Evolutionary conservation across 2,797 vertebrate species (phyloP), one percentile per base, ranked within the genome.

Genomic region (Xenopus petersii): DNA sequence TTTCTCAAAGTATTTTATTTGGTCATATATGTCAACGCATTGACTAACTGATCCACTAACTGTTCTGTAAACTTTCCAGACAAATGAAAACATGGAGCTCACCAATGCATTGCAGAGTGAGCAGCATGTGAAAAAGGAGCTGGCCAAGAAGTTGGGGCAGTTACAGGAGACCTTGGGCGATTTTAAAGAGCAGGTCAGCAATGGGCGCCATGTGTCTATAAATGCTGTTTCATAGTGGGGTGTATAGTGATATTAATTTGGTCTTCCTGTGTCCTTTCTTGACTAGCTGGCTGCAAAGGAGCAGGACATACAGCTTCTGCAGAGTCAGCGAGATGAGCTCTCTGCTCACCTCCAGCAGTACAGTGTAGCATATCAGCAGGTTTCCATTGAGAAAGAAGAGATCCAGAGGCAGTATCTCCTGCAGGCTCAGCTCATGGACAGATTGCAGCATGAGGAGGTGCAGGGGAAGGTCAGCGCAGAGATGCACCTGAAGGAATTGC

Each of bases 71-170:
- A 55, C 49, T 9, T 30, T 81, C 9, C 86, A 99, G 98, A 97
- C 94, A 68, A 99, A 99, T 65, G 97, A 99, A 81, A 99, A 99
- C 82, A 94, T 98, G 96, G 97, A 99, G 83, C 85, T 98, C 49
- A 94, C 96, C 42, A 95, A 84, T 16, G 93, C 93, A 9, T 91
- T 99, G 59, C 95, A 98, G 80, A 94, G 95, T 1, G 96, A 99
- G 85, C 94, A 96, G 77, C 92, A 99, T 0, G 89, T 98, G 63
- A 99, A 99, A 85, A 97, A 95, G 58, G 96, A 99, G 85, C 84
- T 99, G 82, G 96, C 94, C 70, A 94, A 94, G 81, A 94, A 93
- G 82, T 87, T 99, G 82, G 95, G 94, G 2, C 90, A 98, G 83
- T 88, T 99, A 36, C 95, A 98, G 81, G 96, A 98, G 84, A 89